Percentiles rank a stretch among this genome's conserved stretches.
Evolutionary conservation across 2,888 invertebrate species (phyloP).

Genomic region (Melinopterus prodromus): DNA sequence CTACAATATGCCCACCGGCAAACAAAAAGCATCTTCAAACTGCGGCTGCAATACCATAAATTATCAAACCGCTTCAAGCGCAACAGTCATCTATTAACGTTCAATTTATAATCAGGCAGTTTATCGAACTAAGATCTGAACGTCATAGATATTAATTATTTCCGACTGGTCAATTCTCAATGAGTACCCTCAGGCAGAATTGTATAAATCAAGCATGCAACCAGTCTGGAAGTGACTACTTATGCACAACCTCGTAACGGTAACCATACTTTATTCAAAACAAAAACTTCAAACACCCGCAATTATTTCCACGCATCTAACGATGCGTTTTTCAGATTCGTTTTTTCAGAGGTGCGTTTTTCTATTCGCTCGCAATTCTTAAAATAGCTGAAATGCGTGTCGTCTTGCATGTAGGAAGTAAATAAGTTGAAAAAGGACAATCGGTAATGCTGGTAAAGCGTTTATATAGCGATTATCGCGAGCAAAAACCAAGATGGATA

Average conservation of each 20-base stretch:
- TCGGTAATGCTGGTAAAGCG: neutral
- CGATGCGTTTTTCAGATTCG: neutral
- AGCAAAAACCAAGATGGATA: neutral
- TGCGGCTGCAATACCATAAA: too few relatives aligned
- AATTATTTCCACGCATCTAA: neutral
- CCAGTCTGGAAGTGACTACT: neutral
- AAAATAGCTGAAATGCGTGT: neutral
- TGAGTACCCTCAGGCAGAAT: neutral
- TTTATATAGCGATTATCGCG: neutral
- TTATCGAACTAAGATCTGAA: neutral
- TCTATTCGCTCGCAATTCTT: neutral
- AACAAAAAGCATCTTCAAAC: too few relatives aligned
- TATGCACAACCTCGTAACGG: neutral
- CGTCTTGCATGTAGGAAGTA: neutral
- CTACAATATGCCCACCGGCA: too few relatives aligned
- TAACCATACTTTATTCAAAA: neutral
- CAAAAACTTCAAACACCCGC: neutral
- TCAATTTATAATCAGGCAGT: neutral
- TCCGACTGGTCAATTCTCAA: neutral
- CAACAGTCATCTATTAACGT: neutral
- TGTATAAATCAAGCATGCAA: neutral
- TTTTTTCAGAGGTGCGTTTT: neutral
- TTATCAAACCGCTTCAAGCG: neutral
- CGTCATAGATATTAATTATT: constrained; percentile 4
- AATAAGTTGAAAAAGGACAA: neutral